Conservation (phyloP, 1,140 invertebrate genomes). For the Hylaeus volcanicus region DNA sequence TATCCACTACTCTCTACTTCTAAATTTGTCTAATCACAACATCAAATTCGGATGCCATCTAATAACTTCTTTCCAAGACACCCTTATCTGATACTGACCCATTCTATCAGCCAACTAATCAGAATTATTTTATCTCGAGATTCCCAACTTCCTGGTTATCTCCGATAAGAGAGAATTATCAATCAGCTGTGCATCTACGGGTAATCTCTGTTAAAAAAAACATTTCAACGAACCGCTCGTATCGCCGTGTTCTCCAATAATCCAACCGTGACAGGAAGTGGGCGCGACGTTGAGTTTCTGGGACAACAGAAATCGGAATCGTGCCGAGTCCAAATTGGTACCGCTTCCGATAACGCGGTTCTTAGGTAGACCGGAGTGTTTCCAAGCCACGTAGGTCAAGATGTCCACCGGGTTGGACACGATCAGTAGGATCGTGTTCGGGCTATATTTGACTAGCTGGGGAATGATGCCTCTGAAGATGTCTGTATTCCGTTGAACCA, state of each 20-base stretch:
- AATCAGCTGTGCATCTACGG: neutral
- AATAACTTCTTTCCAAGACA: too few relatives aligned
- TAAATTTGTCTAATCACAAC: too few relatives aligned
- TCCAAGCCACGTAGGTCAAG: constrained; percentile 96
- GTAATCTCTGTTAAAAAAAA: neutral
- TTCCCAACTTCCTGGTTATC: neutral
- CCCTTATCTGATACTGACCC: too few relatives aligned
- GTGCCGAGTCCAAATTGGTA: constrained; percentile 93
- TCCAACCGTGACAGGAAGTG: constrained; percentile 92
- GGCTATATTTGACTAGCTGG: constrained; percentile 90
- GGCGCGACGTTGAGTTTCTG: constrained; percentile 90
- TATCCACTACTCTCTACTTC: too few relatives aligned
- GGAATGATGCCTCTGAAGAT: constrained; percentile 94
- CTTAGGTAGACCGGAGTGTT: constrained; percentile 92
- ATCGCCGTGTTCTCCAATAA: constrained; percentile 94
- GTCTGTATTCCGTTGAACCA: constrained; percentile 94
- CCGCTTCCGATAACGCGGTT: constrained; percentile 94
- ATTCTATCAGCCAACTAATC: too few relatives aligned
- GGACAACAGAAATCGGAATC: constrained; percentile 93
- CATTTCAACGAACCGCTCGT: constrained; percentile 83
- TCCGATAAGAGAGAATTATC: neutral
- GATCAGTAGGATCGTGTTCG: constrained; percentile 91
- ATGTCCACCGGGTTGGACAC: constrained; percentile 96
- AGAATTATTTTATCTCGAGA: neutral
- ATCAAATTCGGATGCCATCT: too few relatives aligned